Evolutionary conservation across 1,140 invertebrate species (phyloP), one percentile per base, ranked within the genome.

Genomic region (Cyrtorhinus lividipennis): DNA sequence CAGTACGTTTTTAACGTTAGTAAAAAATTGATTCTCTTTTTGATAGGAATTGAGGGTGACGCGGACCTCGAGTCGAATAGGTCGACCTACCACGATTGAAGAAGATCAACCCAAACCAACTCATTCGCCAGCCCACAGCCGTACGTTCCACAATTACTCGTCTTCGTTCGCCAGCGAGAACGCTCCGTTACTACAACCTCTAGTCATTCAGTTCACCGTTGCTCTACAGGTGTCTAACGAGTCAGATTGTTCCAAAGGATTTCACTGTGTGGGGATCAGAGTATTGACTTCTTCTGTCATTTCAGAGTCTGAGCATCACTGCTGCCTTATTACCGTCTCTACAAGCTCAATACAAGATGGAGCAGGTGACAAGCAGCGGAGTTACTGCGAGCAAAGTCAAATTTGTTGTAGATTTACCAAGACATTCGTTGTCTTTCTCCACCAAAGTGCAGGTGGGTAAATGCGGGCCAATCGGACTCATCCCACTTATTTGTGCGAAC

Each of bases 321-420:
- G 93, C 94, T 0, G 91, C 95, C 1, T 72, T 98, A 13, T 72
- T 98, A 66, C 95, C 95, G 0, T 98, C 94, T 0, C 78, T 99
- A 0, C 89, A 92, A 77, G 94, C 94, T 1, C 92, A 97, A 71
- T 97, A 98, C 74, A 87, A 92, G 77, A 97, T 96, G 87, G 92
- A 93, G 69, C 84, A 90, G 69, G 88, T 97, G 0, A 92, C 88
- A 62, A 89, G 91, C 69, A 84, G 84, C 48, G 94, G 93, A 22
- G 85, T 95, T 46, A 95, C 92, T 1, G 92, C 93, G 0, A 86
- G 83, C 69, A 91, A 95, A 75, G 92, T 93, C 2, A 92, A 93
- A 71, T 97, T 97, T 73, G 92, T 89, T 1, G 83, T 97, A n/a
- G 88, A 95, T 73, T 74, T 97, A 59, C 90, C 91, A 24, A 84